Base-by-base conservation (phyloP, 2,888 invertebrate species). In the Cybosia mesomella region DNA sequence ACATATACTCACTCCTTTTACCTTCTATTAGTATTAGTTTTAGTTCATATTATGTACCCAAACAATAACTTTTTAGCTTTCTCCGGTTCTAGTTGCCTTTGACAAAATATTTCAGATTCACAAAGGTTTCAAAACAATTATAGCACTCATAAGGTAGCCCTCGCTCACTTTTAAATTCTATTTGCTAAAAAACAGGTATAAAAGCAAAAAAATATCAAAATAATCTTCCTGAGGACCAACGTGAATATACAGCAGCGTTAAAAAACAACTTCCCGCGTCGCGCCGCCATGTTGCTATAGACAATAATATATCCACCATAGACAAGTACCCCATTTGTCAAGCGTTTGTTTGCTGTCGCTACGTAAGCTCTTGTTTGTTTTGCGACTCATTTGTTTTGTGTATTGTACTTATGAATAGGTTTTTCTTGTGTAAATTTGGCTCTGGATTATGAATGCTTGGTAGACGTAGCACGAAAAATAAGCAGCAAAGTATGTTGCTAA, bases 351-450 rank as follows among this genome's bases (percentile, higher is more conserved):
- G 75, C 76, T 78, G 76, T 78, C 76, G 75, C 68, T 71, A 71
- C 73, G 76, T 79, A 76, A 66, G 76, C 75, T 77, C 75, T 15
- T 83, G 81, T 84, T 83, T 83, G 72, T 70, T 58, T 73, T 57
- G 64, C 66, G 75, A 72, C 78, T 81, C 84, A 82, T 85, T 85
- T 86, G 82, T 85, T 77, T 82, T 78, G 68, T 75, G 66, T 67
- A 68, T 76, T 77, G 78, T 83, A 81, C 74, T 58, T 70, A 61
- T 39, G 28, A 36, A 60, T 24, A 32, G 39, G 43, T 60, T 65
- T 67, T 59, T 61, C 22, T 18, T 58, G 36, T 24, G 43, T 62
- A 43, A 43, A 43, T 18, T 43, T 49, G n/a, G 49, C 49, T n/a
- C n/a, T 9, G 49, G 49, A 49, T 43, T 43, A 49, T 49, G n/a